These are phyloP conservation scores for Incurvaria masculella DNA, from an alignment of 2,888 invertebrate species.

Conservation along the genomic window DNA sequence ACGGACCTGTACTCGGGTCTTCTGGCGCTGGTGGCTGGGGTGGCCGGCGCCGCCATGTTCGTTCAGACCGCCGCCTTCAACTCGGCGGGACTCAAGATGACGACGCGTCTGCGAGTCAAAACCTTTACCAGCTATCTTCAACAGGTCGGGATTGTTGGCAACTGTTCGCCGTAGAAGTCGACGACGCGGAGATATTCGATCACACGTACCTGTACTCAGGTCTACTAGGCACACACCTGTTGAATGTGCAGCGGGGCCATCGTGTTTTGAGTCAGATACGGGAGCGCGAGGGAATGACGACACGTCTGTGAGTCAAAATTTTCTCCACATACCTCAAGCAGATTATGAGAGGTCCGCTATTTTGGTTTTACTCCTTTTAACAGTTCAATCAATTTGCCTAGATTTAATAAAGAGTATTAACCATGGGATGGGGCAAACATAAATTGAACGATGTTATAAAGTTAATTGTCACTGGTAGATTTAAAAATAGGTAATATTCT, in stretches of 20 bases:
- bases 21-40: conserved; percentile 53
- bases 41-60: conserved; percentile 56
- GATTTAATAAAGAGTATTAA: no score
- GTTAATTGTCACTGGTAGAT: no score
- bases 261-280: conserved; percentile 59
- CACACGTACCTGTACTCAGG: conserved; percentile 52
- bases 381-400: neutral
- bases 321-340: conserved; percentile 41
- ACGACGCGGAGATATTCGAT: conserved; percentile 24
- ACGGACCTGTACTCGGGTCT: conserved; percentile 51
- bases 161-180: neutral
- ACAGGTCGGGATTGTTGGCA: conserved; percentile 22
- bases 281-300: conserved; percentile 64
- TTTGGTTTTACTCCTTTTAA: neutral
- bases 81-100: conserved; percentile 64
- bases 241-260: conserved; percentile 53
- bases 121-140: conserved; percentile 37
- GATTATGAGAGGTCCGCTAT: conserved; percentile 11
- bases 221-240: conserved; percentile 55
- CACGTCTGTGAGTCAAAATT: conserved; percentile 37
- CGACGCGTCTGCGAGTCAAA: conserved; percentile 45
- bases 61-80: conserved; percentile 63
- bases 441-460: no score
- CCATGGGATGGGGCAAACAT: no score
- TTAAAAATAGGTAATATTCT: no score